phyloP scores from a whole-genome alignment of 2,113 vertebrate genomes.

The Phrynosoma blainvillii region DNA sequence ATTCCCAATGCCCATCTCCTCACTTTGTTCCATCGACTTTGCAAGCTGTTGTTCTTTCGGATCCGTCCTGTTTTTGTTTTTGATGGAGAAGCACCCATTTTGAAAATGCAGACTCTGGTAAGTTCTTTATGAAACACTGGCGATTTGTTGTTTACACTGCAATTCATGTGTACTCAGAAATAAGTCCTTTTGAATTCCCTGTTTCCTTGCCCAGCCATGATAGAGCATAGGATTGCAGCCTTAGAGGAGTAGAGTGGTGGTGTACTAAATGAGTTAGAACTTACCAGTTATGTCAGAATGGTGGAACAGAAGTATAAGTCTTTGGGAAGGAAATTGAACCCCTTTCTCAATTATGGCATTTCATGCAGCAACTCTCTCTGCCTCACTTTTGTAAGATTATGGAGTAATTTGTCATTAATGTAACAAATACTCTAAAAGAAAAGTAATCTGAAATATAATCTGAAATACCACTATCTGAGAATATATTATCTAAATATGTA shows the following conservation, averaged over 20 bases:
- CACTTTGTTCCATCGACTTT: slow-evolving; percentile 93
- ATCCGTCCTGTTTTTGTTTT: slow-evolving; percentile 95
- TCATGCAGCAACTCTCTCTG: too few relatives aligned
- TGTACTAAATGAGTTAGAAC: neutral
- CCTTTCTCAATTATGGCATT: too few relatives aligned
- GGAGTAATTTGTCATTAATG: neutral
- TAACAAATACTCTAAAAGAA: slow-evolving; percentile 2
- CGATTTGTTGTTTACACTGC: neutral
- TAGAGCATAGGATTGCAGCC: neutral
- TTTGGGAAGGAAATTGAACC: too few relatives aligned
- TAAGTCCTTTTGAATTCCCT: neutral
- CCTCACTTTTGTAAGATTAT: slow-evolving; percentile 2
- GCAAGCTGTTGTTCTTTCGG: slow-evolving; percentile 95
- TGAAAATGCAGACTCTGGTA: slow-evolving; percentile 97
- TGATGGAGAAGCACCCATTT: slow-evolving; percentile 92
- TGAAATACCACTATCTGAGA: neutral
- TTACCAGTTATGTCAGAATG: neutral
- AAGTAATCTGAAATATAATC: neutral
- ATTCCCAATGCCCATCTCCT: slow-evolving; percentile 94
- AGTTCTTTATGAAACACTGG: slow-evolving; percentile 33
- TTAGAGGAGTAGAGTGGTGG: neutral
- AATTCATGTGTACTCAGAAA: neutral
- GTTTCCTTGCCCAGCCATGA: too few relatives aligned
- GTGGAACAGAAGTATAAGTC: neutral
- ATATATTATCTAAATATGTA: neutral